Percentiles rank a stretch among this genome's conserved stretches.
These are phyloP conservation scores for Phenganax subtilis DNA, from an alignment of 92 coral and sea anemone genomes.

Conservation along the genomic window DNA sequence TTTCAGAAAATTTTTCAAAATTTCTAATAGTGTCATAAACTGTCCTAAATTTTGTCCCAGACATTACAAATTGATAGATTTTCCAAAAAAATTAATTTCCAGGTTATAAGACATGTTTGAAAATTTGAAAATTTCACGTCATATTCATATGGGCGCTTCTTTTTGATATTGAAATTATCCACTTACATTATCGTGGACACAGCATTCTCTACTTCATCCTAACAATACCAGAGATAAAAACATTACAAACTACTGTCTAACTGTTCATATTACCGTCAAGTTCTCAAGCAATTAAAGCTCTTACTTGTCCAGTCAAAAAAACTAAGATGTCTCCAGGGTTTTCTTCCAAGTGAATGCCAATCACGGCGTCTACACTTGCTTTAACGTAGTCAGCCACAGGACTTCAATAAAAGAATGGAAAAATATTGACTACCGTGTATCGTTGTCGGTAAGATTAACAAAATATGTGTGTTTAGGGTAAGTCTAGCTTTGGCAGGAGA, in stretches of 20 bases:
- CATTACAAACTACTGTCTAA: too few relatives aligned
- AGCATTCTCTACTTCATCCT: slow-evolving; percentile 91
- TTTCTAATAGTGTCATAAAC: too few relatives aligned
- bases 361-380: slow-evolving; percentile 84
- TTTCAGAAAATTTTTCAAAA: too few relatives aligned
- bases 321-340: slow-evolving; percentile 93
- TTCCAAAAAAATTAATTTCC: too few relatives aligned
- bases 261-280: too few relatives aligned
- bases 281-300: not conserved
- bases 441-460: too few relatives aligned
- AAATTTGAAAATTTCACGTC: not conserved
- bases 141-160: not conserved
- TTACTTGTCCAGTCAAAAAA: slow-evolving; percentile 92
- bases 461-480: too few relatives aligned
- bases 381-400: slow-evolving; percentile 91
- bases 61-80: not conserved
- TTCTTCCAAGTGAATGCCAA: slow-evolving; percentile 91
- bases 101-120: too few relatives aligned
- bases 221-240: not conserved
- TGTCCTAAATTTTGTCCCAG: too few relatives aligned
- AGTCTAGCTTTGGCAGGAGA: not conserved
- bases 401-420: slow-evolving; percentile 28
- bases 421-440: not conserved
- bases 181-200: slow-evolving; percentile 78
- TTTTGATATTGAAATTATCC: not conserved